Conservation (phyloP, 2,797 vertebrate species). For the Novumbra hubbsi region DNA sequence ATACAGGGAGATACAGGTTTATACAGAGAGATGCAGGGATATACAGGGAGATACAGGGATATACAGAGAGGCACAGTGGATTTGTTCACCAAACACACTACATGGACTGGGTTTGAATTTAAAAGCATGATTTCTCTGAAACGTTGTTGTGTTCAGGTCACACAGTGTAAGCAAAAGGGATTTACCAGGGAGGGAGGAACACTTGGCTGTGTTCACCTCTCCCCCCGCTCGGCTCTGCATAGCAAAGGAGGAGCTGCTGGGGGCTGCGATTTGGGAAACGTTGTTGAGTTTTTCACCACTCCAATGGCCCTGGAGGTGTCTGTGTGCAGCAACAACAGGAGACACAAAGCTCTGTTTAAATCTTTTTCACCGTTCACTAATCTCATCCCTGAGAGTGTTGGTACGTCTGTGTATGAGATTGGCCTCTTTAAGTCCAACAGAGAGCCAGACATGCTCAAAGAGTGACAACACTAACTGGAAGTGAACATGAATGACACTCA, state of each 20-base stretch:
- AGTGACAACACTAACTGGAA: slow-evolving; percentile 40
- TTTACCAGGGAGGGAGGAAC: slow-evolving; percentile 52
- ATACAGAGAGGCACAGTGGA: neutral
- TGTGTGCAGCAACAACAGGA: slow-evolving; percentile 45
- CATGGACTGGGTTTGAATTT: slow-evolving; percentile 61
- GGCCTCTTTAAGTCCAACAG: slow-evolving; percentile 42
- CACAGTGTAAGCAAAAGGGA: slow-evolving; percentile 55
- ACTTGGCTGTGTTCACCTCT: slow-evolving; percentile 44
- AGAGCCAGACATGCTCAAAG: slow-evolving; percentile 30
- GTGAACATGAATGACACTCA: slow-evolving; percentile 31
- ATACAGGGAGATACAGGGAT: neutral
- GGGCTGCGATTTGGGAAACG: slow-evolving; percentile 9
- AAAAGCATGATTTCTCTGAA: slow-evolving; percentile 58
- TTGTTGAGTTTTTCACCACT: slow-evolving; percentile 6
- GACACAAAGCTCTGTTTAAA: slow-evolving; percentile 33
- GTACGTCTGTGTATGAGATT: slow-evolving; percentile 26
- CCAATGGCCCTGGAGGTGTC: slow-evolving; percentile 41
- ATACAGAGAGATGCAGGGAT: slow-evolving; percentile 26
- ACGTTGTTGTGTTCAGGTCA: slow-evolving; percentile 63
- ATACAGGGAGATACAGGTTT: neutral
- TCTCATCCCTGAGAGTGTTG: slow-evolving; percentile 25
- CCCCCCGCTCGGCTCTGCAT: slow-evolving; percentile 11
- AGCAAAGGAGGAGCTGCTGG: slow-evolving; percentile 30
- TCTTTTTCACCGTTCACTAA: slow-evolving; percentile 36
- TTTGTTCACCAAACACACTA: slow-evolving; percentile 64